These are phyloP conservation scores for Formica exsecta DNA, from an alignment of 1,140 invertebrate genomes.

Conservation along the genomic window DNA sequence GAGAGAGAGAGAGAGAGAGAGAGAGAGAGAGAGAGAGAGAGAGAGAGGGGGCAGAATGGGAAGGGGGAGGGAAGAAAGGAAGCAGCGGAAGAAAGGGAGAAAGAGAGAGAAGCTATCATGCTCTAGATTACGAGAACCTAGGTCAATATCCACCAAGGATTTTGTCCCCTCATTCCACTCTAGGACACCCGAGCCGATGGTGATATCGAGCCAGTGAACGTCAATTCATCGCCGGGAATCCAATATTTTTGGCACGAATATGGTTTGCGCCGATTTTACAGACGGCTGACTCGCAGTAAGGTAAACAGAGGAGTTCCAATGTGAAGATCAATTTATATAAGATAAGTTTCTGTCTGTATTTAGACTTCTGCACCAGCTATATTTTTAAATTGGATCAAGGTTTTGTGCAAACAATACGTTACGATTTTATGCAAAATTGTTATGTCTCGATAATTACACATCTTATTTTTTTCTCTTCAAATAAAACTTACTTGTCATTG, in stretches of 20 bases:
- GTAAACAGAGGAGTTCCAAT: slow-evolving; percentile 26
- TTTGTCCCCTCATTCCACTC: neutral
- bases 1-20: slow-evolving; percentile 1
- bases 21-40: neutral
- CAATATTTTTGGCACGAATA: slow-evolving; percentile 37
- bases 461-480: neutral
- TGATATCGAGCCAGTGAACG: neutral
- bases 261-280: slow-evolving; percentile 11
- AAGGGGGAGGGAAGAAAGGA: too few species aligned
- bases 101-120: neutral
- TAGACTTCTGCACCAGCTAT: neutral
- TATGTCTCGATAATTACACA: neutral
- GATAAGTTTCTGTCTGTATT: slow-evolving; percentile 26
- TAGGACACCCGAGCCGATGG: neutral
- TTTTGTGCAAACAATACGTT: slow-evolving; percentile 5
- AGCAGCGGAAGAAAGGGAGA: neutral
- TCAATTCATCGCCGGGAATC: slow-evolving; percentile 28
- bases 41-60: too few species aligned
- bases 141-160: slow-evolving; percentile 48
- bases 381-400: slow-evolving; percentile 11
- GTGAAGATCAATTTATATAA: neutral
- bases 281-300: slow-evolving; percentile 19
- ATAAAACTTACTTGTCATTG: neutral
- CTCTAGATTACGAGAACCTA: slow-evolving; percentile 31
- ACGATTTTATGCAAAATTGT: slow-evolving; percentile 8